Evolutionary conservation across 2,113 vertebrate species (phyloP), one percentile per base, ranked within the genome.

Genomic region (Pachyramphus minor): DNA sequence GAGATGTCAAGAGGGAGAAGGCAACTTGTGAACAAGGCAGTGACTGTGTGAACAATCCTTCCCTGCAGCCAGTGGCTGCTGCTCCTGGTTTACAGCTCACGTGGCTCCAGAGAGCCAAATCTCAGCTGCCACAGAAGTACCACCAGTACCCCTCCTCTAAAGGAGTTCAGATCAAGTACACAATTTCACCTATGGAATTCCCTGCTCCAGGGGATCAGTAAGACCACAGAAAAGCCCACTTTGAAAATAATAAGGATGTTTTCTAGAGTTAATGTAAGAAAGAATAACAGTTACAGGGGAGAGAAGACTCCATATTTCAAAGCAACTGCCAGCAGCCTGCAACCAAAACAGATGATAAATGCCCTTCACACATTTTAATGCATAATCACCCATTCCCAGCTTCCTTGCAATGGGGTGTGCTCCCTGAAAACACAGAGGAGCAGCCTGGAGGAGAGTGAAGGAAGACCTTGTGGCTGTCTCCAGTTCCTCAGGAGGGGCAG

Each of bases 261-360:
- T 75, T 53, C 71, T 28, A 42, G 24, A 35, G 14, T 12, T 47
- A 39, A 49, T 24, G 3, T 12, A 52, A 59, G 49, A 27, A 80
- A 52, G 28, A 73, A 45, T n/a, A 33, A 49, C 39, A 59, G 42
- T 21, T 64, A 37, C 4, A 42, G 39, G 35, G 47, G 37, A 37
- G 37, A 52, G 28, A 47, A 42, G 30, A 33, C 14, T 16, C 20
- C 11, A 0, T 19, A 20, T 33, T 62, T 31, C 59, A 60, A 60
- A 13, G 53, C 30, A 73, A 71, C 12, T 1, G 2, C 37, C 12
- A 63, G 30, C 33, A 69, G 44, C 28, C 52, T 58, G 63, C 14
- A 66, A 45, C 15, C 6, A 3, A 23, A 52, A 64, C 15, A n/a
- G 21, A 0, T 7, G 21, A 0, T 7, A 55, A 27, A 28, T 30